Evolutionary conservation across 2,888 invertebrate species (phyloP), one percentile per base, ranked within the genome.

Genomic region (Nomada ruficornis): DNA sequence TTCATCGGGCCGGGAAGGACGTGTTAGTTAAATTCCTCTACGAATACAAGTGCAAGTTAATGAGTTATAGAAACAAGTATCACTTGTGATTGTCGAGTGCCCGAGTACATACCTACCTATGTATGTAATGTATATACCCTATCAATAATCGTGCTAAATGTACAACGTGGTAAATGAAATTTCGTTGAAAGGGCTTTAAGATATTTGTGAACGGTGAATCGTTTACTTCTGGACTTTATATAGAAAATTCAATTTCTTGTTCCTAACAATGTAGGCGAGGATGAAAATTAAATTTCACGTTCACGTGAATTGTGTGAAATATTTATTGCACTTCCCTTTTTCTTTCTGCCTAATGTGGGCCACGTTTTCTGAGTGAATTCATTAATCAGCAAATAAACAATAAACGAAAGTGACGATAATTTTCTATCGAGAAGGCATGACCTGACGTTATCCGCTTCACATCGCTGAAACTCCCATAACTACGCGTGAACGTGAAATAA

Each of bases 381-480:
- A 36, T 36, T 0, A 36, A 36, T 15, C n/a, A 50, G 23, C 26
- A 15, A 72, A 80, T 67, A 87, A 88, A 90, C 84, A 89, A 88
- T 88, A 87, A 71, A 88, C 76, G 69, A 90, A 86, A 88, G 84
- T 65, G 81, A 69, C 44, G 82, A 67, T 65, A 90, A 91, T 64
- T 87, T 71, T 77, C 77, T 91, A 91, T 91, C 91, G 79, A 70
- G 54, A 80, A 88, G 88, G 88, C 89, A 86, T 86, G 91, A 91
- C 91, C 91, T 88, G 88, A 63, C 20, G 60, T 71, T 86, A 86
- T 86, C 86, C 74, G 72, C 52, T 54, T 67, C 29, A 65, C 55
- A 62, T 68, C 73, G 60, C 70, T 74, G 75, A 76, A 82, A 68
- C 73, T 72, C 65, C 63, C 60, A 54, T 57, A 75, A 67, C 60